Base-by-base conservation (phyloP, 2,888 invertebrate genomes). In the Sminthurinus aureus region DNA sequence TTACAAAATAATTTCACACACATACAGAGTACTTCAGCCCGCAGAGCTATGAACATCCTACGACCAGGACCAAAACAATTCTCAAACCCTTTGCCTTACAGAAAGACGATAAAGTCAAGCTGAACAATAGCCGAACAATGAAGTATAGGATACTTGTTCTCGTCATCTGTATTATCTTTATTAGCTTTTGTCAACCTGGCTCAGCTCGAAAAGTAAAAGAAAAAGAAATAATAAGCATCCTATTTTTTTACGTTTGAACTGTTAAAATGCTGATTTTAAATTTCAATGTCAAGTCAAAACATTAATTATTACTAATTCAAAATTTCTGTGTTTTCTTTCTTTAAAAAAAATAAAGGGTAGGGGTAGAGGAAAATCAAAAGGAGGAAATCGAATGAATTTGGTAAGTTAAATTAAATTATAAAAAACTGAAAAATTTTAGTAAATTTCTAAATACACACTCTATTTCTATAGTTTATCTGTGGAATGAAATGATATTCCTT, bases 381-480 rank as follows among this genome's bases (percentile, higher is more conserved):
- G 83, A 15, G 85, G 86, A 6, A 86, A 82, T 83, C 66, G 71
- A 75, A 82, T 52, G 75, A 83, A 22, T 82, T 81, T n/a, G n/a
- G n/a, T n/a, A n/a, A n/a, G n/a, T n/a, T n/a, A n/a, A n/a, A n/a
- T n/a, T n/a, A n/a, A n/a, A n/a, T n/a, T n/a, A n/a, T n/a, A n/a
- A n/a, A n/a, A n/a, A n/a, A n/a, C n/a, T n/a, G n/a, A n/a, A n/a
- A n/a, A n/a, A n/a, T n/a, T n/a, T n/a, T n/a, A n/a, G n/a, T n/a
- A n/a, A n/a, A n/a, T n/a, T n/a, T n/a, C n/a, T n/a, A n/a, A n/a
- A n/a, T n/a, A n/a, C n/a, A n/a, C n/a, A n/a, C n/a, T n/a, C n/a
- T n/a, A n/a, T n/a, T n/a, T n/a, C n/a, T n/a, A n/a, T n/a, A n/a
- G n/a, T n/a, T n/a, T n/a, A n/a, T n/a, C n/a, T n/a, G n/a, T n/a